phyloP scores from a whole-genome alignment of 2,888 invertebrate genomes.

The Halocaridina rubra region DNA sequence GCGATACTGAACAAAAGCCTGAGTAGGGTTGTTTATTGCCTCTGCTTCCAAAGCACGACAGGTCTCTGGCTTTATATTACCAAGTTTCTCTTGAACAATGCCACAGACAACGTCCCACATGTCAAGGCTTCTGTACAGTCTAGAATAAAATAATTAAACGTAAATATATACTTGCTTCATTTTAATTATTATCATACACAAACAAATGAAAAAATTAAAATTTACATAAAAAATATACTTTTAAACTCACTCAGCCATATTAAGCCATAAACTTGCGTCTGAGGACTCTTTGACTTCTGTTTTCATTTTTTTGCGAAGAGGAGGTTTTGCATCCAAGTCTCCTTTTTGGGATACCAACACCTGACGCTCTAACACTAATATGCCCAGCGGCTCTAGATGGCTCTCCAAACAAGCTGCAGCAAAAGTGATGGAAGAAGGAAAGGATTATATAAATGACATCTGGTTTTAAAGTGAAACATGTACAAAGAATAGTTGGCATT shows the following conservation, averaged over 20 bases:
- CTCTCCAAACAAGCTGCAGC: conserved; percentile 49
- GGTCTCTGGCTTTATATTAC: conserved; percentile 44
- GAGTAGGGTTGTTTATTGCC: conserved; percentile 34
- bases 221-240: too few species aligned
- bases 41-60: conserved; percentile 51
- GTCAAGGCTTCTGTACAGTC: conserved; percentile 51
- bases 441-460: too few species aligned
- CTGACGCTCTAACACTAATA: conserved; percentile 53
- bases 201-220: too few species aligned
- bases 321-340: conserved; percentile 10
- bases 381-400: conserved; percentile 48
- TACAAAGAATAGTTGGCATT: too few species aligned
- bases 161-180: too few species aligned
- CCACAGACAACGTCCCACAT: conserved; percentile 62
- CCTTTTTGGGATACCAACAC: conserved; percentile 11
- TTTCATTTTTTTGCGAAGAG: conserved; percentile 35
- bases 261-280: conserved; percentile 41
- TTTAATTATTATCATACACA: too few species aligned
- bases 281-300: not conserved
- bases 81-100: conserved; percentile 39
- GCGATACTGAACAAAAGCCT: conserved; percentile 50
- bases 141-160: not conserved
- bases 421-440: too few species aligned
- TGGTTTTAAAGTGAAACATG: too few species aligned
- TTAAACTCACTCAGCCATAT: conserved; percentile 54